Conservation (phyloP, 2,113 vertebrate species). For the Lophius piscatorius region DNA sequence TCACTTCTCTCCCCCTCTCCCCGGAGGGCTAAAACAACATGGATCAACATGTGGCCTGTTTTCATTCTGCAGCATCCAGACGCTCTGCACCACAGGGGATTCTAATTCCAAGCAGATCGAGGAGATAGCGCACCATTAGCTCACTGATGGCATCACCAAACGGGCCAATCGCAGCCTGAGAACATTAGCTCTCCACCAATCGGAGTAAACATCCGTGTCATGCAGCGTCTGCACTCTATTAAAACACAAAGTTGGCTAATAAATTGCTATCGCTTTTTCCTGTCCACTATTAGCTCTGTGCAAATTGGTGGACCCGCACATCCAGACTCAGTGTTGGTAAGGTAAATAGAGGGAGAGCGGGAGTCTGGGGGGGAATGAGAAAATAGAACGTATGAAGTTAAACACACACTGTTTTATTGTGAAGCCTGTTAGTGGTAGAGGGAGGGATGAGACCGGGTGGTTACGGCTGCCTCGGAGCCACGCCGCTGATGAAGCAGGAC, state of each 20-base stretch:
- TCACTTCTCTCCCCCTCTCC: slow-evolving; percentile 70
- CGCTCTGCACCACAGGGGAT: slow-evolving; percentile 50
- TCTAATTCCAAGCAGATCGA: slow-evolving; percentile 66
- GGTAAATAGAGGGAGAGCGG: slow-evolving; percentile 25
- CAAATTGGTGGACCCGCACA: slow-evolving; percentile 55
- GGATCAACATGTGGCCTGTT: slow-evolving; percentile 73
- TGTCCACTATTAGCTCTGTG: slow-evolving; percentile 33
- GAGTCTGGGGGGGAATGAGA: slow-evolving; percentile 5
- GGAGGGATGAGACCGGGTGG: slow-evolving; percentile 45
- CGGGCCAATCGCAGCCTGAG: slow-evolving; percentile 27
- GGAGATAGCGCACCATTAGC: slow-evolving; percentile 52
- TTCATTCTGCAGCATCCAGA: slow-evolving; percentile 52
- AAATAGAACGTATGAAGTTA: background rate
- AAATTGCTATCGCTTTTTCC: slow-evolving; percentile 62
- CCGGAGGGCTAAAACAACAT: slow-evolving; percentile 80
- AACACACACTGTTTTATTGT: slow-evolving; percentile 58
- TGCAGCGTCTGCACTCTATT: slow-evolving; percentile 66
- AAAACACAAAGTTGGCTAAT: slow-evolving; percentile 57
- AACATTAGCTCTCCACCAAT: slow-evolving; percentile 35
- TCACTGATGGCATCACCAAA: slow-evolving; percentile 50
- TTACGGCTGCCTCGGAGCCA: slow-evolving; percentile 46
- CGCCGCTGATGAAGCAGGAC: slow-evolving; percentile 31
- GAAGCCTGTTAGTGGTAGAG: slow-evolving; percentile 44
- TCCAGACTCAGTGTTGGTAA: slow-evolving; percentile 29
- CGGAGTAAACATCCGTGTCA: slow-evolving; percentile 31